Evolutionary conservation across 2,888 invertebrate genomes (phyloP).

Genomic region (Ceratothoa steindachneri): DNA sequence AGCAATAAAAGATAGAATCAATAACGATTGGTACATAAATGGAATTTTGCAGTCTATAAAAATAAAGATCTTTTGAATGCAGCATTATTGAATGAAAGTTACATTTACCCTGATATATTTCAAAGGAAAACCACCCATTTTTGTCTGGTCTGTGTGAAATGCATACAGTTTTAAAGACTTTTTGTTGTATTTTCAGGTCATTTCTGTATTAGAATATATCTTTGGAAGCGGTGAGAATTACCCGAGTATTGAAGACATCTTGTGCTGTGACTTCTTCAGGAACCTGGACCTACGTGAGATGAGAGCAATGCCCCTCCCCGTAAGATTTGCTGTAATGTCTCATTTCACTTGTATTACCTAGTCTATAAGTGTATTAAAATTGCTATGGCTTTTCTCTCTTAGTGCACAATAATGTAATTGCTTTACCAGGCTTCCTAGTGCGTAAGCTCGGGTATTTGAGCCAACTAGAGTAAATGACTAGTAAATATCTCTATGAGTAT

Average conservation of each 20-base stretch:
- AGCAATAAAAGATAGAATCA: no score
- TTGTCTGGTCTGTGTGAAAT: no score
- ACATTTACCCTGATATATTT: no score
- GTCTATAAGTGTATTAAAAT: background rate
- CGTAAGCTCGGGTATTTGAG: no score
- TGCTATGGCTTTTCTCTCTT: background rate
- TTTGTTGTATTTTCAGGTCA: conserved; percentile 64
- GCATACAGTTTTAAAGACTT: no score
- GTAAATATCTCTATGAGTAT: no score
- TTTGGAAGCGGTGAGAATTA: conserved; percentile 68
- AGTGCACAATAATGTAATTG: background rate
- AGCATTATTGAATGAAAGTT: no score
- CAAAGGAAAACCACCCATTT: no score
- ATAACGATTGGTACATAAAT: no score
- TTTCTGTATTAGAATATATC: conserved; percentile 71
- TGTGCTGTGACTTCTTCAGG: conserved; percentile 77
- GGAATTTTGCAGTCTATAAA: no score
- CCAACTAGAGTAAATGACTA: no score
- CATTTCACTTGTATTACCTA: background rate
- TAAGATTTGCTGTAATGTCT: conserved; percentile 54
- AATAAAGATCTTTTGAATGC: no score
- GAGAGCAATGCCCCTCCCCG: conserved; percentile 73
- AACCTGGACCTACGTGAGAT: conserved; percentile 84
- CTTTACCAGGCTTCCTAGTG: background rate
- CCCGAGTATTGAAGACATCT: conserved; percentile 73